These are phyloP conservation scores for Phyllotis vaccarum DNA, from an alignment of 2,797 vertebrate genomes.

Conservation along the genomic window DNA sequence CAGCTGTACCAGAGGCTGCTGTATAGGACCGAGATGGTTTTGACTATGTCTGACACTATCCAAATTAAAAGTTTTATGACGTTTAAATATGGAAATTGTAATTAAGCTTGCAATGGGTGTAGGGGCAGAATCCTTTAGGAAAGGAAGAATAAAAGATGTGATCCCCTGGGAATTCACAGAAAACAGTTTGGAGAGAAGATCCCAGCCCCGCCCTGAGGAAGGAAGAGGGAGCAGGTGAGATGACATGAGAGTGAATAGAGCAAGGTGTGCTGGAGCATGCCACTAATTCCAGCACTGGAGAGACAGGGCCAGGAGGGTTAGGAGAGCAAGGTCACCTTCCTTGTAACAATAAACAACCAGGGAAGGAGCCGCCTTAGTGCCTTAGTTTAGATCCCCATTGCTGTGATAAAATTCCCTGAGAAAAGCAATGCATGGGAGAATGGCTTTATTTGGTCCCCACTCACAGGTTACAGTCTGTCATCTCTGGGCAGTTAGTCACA, in stretches of 20 bases:
- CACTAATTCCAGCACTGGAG: background rate
- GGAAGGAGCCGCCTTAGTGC: no score
- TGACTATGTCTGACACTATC: background rate
- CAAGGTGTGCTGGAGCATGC: accelerated
- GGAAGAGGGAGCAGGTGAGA: background rate
- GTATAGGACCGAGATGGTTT: accelerated
- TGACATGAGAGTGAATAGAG: background rate
- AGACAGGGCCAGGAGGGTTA: background rate
- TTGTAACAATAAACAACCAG: background rate
- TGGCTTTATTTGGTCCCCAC: background rate
- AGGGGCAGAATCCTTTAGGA: background rate
- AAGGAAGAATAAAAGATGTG: background rate
- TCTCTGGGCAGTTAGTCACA: background rate
- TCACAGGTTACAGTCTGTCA: background rate
- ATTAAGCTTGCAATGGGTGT: background rate
- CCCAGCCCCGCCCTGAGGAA: accelerated
- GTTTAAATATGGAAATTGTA: slow-evolving; percentile 33
- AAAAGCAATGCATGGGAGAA: background rate
- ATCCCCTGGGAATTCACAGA: background rate
- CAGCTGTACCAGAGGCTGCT: accelerated
- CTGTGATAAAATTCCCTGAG: background rate
- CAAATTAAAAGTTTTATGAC: background rate
- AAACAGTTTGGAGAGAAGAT: background rate
- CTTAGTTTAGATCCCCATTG: background rate
- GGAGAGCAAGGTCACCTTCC: background rate